A percentile compares a stretch with the other conserved stretches of the same genome.
Conservation (phyloP, 2,113 vertebrate genomes). For the Xenotilapia leptura region DNA sequence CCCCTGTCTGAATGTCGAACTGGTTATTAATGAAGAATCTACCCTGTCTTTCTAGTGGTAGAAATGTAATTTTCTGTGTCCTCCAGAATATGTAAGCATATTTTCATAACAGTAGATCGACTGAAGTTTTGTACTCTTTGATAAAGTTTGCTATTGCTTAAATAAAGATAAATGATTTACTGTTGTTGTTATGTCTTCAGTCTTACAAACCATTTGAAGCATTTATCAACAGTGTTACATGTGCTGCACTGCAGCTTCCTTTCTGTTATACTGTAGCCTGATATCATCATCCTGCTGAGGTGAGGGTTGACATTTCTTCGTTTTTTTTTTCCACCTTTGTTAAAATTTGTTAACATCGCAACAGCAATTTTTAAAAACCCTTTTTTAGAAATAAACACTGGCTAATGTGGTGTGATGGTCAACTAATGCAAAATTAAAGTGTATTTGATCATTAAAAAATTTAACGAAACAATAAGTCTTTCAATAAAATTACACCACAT, state of each 20-base stretch:
- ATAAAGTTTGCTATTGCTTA: conserved; percentile 1
- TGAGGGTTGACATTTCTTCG: not conserved
- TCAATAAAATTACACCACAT: not conserved
- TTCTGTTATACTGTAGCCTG: not conserved
- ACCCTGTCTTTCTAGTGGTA: not conserved
- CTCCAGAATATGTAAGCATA: not conserved
- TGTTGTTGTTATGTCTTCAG: not conserved
- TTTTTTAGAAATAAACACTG: not conserved
- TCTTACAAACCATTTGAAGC: not conserved
- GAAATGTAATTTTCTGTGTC: not conserved
- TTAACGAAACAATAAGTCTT: not conserved
- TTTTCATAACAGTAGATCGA: conserved; percentile 8
- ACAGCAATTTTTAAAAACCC: rapidly evolving
- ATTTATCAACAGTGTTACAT: not conserved
- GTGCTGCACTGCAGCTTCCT: not conserved
- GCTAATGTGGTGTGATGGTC: not conserved
- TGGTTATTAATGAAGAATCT: not conserved
- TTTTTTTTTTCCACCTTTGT: not conserved
- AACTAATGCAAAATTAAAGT: not conserved
- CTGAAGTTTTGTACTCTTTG: conserved; percentile 24
- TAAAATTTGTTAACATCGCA: not conserved
- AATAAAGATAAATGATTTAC: conserved; percentile 4
- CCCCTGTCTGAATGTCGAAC: not conserved
- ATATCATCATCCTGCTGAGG: not conserved
- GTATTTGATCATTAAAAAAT: not conserved